Percentiles rank a stretch among this genome's conserved stretches.
Conservation (phyloP, 1,140 invertebrate species). For the Bactericera cockerelli region DNA sequence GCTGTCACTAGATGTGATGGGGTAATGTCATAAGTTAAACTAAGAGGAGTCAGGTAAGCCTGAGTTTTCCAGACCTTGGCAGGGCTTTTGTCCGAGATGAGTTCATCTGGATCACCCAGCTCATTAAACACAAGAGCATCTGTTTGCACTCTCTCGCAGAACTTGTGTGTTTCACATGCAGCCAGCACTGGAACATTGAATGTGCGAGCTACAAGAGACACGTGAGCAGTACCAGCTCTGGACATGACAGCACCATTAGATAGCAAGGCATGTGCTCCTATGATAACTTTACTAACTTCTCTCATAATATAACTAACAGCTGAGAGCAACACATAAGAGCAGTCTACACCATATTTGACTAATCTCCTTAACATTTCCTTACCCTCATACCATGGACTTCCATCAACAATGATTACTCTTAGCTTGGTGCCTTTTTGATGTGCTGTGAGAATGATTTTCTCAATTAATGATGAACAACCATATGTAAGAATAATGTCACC, state of each 20-base stretch:
- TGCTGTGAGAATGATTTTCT: background rate
- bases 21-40: constrained; percentile 83
- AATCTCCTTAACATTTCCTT: constrained; percentile 57
- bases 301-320: constrained; percentile 69
- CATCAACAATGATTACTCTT: constrained; percentile 67
- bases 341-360: constrained; percentile 48
- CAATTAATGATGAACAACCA: constrained; percentile 43
- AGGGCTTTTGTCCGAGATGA: constrained; percentile 32
- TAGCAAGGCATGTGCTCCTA: constrained; percentile 75
- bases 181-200: constrained; percentile 81
- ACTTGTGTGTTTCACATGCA: constrained; percentile 90
- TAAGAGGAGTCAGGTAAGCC: constrained; percentile 33
- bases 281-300: constrained; percentile 60
- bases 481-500: constrained; percentile 82
- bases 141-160: constrained; percentile 75
- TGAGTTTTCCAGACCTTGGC: constrained; percentile 14
- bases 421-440: constrained; percentile 42
- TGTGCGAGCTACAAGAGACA: constrained; percentile 66
- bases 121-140: constrained; percentile 89
- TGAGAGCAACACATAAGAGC: constrained; percentile 69
- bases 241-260: constrained; percentile 85
- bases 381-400: constrained; percentile 58
- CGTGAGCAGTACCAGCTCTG: constrained; percentile 63
- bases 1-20: constrained; percentile 75
- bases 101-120: constrained; percentile 54